Evolutionary conservation across 2,797 vertebrate species (phyloP), one percentile per base, ranked within the genome.

Genomic region (Chromobotia macracanthus): DNA sequence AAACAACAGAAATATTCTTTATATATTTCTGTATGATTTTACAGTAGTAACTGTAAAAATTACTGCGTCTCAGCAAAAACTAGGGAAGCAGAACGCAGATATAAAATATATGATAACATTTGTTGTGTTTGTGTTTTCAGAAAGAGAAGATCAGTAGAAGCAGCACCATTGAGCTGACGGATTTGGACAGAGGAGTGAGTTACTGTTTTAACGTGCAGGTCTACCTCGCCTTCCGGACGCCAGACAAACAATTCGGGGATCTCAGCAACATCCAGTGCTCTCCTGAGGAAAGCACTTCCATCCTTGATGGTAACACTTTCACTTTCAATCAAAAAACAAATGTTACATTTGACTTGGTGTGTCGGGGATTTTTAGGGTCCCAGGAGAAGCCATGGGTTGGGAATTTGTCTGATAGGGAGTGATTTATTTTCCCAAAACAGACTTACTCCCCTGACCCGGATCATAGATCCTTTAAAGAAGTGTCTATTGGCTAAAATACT

Each of bases 171-270:
- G 86, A 90, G 75, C 0, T 97, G 73, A 76, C 11, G 0, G 81
- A 55, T 0, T 74, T 96, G 87, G 97, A 97, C 48, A 84, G 44
- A 66, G 94, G 88, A 0, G 86, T 88, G 75, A 95, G 89, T 85
- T 98, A 99, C 84, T 99, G 97, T 86, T 97, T 98, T 87, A 90
- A 5, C 0, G 82, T 96, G 0, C 94, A 96, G 80, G 95, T 90
- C 38, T 84, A 46, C 68, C 82, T 97, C 76, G 84, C 87, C 0
- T 91, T 89, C 61, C 94, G 95, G 31, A 61, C 1, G 0, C 0
- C 0, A 1, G 21, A n/a, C 19, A 93, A 94, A 64, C 93, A 92
- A 21, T 77, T 79, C 5, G 95, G 96, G 23, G 87, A 91, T 61
- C 53, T 92, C 67, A 97, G 96, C 80, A 0, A 0, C 0, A 70